Conservation (phyloP, 2,797 vertebrate genomes). For the Megalops cyprinoides region DNA sequence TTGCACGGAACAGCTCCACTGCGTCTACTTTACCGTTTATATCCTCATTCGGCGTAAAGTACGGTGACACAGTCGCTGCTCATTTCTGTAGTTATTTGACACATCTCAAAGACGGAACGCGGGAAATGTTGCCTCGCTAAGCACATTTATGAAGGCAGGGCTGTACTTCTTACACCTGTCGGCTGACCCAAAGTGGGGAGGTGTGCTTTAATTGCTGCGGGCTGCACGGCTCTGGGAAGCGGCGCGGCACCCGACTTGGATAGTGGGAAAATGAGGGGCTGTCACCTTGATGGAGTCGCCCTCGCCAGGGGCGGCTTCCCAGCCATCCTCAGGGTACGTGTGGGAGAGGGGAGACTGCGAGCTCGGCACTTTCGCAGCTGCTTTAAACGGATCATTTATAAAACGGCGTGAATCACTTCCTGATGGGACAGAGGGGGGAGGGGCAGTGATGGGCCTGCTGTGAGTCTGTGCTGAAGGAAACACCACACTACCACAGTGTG, state of each 20-base stretch:
- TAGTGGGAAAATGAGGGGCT: slow-evolving; percentile 50
- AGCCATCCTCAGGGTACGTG: slow-evolving; percentile 33
- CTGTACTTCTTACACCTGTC: slow-evolving; percentile 9
- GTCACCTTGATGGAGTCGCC: slow-evolving; percentile 46
- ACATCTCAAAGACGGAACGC: not conserved
- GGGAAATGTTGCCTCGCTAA: not conserved
- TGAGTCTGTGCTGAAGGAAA: not conserved
- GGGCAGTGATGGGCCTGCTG: not conserved
- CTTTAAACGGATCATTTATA: slow-evolving; percentile 38
- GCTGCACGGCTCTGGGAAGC: slow-evolving; percentile 1
- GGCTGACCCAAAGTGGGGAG: not conserved
- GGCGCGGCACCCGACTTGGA: not conserved
- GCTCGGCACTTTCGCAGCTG: slow-evolving; percentile 16
- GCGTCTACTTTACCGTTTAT: not conserved
- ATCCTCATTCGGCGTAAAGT: not conserved
- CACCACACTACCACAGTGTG: not conserved
- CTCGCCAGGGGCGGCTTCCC: slow-evolving; percentile 48
- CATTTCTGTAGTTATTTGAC: slow-evolving; percentile 2
- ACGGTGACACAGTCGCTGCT: slow-evolving; percentile 9
- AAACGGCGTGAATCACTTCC: slow-evolving; percentile 18
- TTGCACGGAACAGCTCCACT: no score
- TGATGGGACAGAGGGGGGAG: not conserved
- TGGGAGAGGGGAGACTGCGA: slow-evolving; percentile 32
- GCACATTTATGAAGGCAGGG: slow-evolving; percentile 24
- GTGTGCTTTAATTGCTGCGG: slow-evolving; percentile 24